Percentiles rank a stretch among this genome's conserved stretches.
These are phyloP conservation scores for Pollicipes pollicipes DNA, from an alignment of 1,140 invertebrate species.

Conservation along the genomic window DNA sequence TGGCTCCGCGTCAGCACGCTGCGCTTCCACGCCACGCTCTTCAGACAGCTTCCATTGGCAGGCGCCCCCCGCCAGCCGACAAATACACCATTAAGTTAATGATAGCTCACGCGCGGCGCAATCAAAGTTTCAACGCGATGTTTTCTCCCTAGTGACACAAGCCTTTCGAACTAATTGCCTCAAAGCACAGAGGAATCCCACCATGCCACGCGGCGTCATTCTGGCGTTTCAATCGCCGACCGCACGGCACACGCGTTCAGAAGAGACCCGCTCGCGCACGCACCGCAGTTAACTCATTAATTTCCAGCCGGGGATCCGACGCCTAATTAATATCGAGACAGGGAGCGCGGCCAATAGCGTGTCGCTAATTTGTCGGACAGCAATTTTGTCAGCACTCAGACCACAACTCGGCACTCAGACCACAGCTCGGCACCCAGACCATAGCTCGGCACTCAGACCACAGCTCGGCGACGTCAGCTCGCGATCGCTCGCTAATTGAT, in stretches of 20 bases:
- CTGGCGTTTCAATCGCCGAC: background rate
- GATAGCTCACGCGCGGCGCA: background rate
- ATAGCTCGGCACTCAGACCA: too few species aligned
- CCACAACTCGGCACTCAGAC: too few species aligned
- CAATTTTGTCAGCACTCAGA: background rate
- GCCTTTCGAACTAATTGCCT: background rate
- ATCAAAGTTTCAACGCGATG: background rate
- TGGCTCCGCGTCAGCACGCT: background rate
- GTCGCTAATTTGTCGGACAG: background rate
- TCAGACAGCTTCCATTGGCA: background rate
- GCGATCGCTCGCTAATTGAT: background rate
- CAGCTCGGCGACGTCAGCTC: too few species aligned
- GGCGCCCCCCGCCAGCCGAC: background rate
- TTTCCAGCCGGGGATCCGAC: background rate
- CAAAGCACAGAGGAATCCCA: background rate
- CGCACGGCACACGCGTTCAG: too few species aligned
- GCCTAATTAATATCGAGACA: slow-evolving; percentile 2
- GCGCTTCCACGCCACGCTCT: background rate
- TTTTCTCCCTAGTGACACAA: background rate
- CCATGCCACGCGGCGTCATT: background rate
- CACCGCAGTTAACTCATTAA: background rate
- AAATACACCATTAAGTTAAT: background rate
- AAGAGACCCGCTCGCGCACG: too few species aligned
- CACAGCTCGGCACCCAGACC: too few species aligned
- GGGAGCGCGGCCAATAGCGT: background rate